Percentiles rank a stretch among this genome's conserved stretches.
phyloP scores from a whole-genome alignment of 2,888 invertebrate species.

The Temnothorax ravouxi region DNA sequence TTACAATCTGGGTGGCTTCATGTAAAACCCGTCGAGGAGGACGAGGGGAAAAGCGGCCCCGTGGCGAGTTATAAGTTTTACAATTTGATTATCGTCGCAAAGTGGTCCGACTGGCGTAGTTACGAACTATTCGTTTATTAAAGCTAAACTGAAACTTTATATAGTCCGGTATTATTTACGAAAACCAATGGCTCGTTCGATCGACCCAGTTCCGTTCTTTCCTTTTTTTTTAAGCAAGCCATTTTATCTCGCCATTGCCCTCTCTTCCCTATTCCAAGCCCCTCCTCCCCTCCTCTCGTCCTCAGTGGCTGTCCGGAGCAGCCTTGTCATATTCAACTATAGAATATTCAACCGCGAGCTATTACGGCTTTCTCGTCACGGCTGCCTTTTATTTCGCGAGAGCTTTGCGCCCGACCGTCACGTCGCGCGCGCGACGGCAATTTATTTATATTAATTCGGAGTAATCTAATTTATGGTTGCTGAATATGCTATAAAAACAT shows the following conservation, averaged over 20 bases:
- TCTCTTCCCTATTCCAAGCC: background rate
- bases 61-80: slow-evolving; percentile 63
- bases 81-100: slow-evolving; percentile 69
- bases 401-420: slow-evolving; percentile 22
- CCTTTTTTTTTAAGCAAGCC: slow-evolving; percentile 25
- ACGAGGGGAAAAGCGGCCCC: background rate
- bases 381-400: slow-evolving; percentile 49
- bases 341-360: slow-evolving; percentile 55
- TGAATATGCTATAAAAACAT: slow-evolving; percentile 31
- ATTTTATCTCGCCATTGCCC: slow-evolving; percentile 50
- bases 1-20: slow-evolving; percentile 35
- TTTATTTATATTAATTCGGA: slow-evolving; percentile 52
- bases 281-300: background rate
- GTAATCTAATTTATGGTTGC: slow-evolving; percentile 38
- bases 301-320: slow-evolving; percentile 41
- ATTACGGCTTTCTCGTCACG: slow-evolving; percentile 51
- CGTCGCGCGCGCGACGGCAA: slow-evolving; percentile 36
- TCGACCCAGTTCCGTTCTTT: slow-evolving; percentile 34
- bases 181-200: slow-evolving; percentile 51
- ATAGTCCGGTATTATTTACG: slow-evolving; percentile 39
- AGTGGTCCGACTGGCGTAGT: slow-evolving; percentile 24
- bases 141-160: slow-evolving; percentile 24
- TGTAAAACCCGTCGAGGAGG: background rate
- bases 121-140: slow-evolving; percentile 42
- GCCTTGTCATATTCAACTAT: slow-evolving; percentile 55